A percentile compares a stretch with the other conserved stretches of the same genome.
These are phyloP conservation scores for Limnephilus lunatus DNA, from an alignment of 2,888 invertebrate species.

Conservation along the genomic window DNA sequence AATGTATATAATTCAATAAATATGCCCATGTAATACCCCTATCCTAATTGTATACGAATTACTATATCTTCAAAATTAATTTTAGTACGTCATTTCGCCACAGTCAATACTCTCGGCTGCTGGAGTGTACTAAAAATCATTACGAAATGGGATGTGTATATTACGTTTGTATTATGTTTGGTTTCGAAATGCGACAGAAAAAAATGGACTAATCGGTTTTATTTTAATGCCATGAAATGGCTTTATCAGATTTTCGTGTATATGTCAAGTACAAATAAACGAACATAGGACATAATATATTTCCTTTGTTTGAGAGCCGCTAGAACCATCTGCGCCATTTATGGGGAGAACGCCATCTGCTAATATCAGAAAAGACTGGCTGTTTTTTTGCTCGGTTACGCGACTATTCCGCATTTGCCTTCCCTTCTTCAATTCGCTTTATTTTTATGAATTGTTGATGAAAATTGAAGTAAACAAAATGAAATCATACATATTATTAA, in stretches of 20 bases:
- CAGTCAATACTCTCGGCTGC: background rate
- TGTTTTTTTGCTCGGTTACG: too few species aligned
- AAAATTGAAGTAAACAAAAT: too few species aligned
- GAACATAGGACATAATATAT: background rate
- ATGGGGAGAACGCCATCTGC: background rate
- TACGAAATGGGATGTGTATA: background rate
- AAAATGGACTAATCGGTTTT: background rate
- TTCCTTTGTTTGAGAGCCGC: background rate
- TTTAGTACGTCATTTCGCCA: background rate
- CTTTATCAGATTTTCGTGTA: background rate
- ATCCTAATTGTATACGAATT: too few species aligned
- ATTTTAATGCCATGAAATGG: background rate
- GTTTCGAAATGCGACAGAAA: background rate
- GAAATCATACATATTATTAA: too few species aligned
- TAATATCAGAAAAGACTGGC: background rate
- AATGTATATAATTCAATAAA: too few species aligned
- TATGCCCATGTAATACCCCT: too few species aligned
- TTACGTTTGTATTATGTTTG: background rate
- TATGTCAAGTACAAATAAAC: background rate
- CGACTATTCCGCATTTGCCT: too few species aligned
- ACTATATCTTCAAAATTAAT: background rate
- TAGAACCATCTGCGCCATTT: background rate
- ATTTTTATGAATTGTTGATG: too few species aligned
- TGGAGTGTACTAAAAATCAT: background rate
- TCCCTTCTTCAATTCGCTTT: too few species aligned